phyloP scores from a whole-genome alignment of 2,797 vertebrate species.

The Chelon labrosus region DNA sequence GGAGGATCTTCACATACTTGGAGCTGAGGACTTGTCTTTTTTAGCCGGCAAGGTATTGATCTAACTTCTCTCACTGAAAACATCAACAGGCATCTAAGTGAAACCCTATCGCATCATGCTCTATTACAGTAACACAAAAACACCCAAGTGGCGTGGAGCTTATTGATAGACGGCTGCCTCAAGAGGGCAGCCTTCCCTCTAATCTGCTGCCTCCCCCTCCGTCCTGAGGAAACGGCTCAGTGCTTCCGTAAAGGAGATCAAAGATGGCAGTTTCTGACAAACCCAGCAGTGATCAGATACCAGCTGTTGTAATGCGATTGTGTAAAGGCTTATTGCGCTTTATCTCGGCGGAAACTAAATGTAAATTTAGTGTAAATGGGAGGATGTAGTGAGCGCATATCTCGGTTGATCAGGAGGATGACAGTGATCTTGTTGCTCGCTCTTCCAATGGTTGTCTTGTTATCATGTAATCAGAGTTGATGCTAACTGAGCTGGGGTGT shows the following conservation, averaged over 20 bases:
- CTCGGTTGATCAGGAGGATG: conserved; percentile 22
- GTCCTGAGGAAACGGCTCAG: conserved; percentile 29
- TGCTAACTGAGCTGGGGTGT: neutral
- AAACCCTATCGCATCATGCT: neutral
- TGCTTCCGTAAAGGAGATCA: conserved; percentile 45
- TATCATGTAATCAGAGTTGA: conserved; percentile 29
- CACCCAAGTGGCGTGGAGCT: neutral
- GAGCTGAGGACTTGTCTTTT: conserved; percentile 90
- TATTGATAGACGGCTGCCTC: conserved; percentile 51
- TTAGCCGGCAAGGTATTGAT: conserved; percentile 90
- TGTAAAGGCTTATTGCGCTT: conserved; percentile 33
- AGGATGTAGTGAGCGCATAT: conserved; percentile 5
- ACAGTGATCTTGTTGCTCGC: conserved; percentile 13
- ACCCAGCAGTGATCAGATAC: conserved; percentile 44
- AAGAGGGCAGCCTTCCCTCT: conserved; percentile 72
- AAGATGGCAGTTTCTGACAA: conserved; percentile 61
- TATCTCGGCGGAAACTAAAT: conserved; percentile 22
- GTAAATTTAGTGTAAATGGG: conserved; percentile 13
- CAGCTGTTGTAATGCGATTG: conserved; percentile 32
- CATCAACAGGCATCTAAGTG: neutral
- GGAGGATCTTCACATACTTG: conserved; percentile 90
- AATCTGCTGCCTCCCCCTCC: conserved; percentile 23
- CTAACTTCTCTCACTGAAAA: conserved; percentile 1
- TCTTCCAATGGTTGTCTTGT: conserved; percentile 20
- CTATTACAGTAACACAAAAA: neutral